phyloP scores from a whole-genome alignment of 35 echinoderm and acorn worm species.

The Stichopus chloronotus region DNA sequence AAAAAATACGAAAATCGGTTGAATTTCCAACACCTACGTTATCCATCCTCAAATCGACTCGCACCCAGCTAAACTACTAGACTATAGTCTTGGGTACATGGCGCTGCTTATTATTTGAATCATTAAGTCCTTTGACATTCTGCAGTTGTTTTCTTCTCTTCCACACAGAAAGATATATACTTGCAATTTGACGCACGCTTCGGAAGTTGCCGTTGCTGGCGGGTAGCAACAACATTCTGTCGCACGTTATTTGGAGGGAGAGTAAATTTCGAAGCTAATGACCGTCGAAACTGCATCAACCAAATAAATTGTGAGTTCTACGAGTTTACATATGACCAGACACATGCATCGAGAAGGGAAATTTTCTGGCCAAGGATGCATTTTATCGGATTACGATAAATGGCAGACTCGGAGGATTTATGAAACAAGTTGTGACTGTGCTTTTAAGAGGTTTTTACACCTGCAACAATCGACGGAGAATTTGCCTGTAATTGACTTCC shows the following conservation, averaged over 20 bases:
- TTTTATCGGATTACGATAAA: background rate
- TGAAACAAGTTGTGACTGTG: background rate
- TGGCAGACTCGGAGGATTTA: background rate
- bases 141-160: too few relatives aligned
- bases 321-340: background rate
- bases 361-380: background rate
- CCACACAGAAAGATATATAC: too few relatives aligned
- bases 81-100: too few relatives aligned
- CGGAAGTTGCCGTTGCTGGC: background rate
- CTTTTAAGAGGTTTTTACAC: constrained; percentile 15
- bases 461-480: background rate
- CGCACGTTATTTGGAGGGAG: background rate
- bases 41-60: too few relatives aligned
- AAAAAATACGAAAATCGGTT: too few relatives aligned
- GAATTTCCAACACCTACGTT: too few relatives aligned
- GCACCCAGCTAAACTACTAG: too few relatives aligned
- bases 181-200: background rate
- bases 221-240: background rate
- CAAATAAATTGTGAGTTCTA: background rate
- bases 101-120: too few relatives aligned
- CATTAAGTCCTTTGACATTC: too few relatives aligned
- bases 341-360: background rate
- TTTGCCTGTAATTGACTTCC: background rate
- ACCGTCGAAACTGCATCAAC: background rate
- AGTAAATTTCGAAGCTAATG: background rate